Percentiles rank a stretch among this genome's conserved stretches.
Conservation (phyloP, 2,888 invertebrate species). For the Antheraea assamensis region DNA sequence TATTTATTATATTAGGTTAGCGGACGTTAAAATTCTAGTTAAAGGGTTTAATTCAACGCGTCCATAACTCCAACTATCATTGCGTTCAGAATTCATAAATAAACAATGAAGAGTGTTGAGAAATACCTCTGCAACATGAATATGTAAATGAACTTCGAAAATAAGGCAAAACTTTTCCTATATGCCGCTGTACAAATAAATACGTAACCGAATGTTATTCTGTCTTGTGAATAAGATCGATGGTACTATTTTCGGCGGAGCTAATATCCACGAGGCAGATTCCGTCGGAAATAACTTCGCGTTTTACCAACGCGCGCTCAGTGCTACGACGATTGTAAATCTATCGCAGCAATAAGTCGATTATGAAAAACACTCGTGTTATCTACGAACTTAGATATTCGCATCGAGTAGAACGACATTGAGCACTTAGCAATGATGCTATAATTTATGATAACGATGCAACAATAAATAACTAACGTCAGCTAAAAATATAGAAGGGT, state of each 20-base stretch:
- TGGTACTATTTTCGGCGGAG: conserved; percentile 75
- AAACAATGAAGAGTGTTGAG: conserved; percentile 22
- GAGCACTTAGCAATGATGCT: conserved; percentile 44
- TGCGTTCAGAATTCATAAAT: conserved; percentile 26
- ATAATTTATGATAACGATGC: conserved; percentile 44
- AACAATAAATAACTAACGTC: conserved; percentile 32
- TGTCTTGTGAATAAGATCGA: conserved; percentile 71
- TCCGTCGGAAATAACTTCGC: conserved; percentile 75
- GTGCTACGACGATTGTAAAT: conserved; percentile 60
- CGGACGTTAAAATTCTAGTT: neutral
- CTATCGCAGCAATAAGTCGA: conserved; percentile 66
- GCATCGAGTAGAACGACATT: conserved; percentile 43
- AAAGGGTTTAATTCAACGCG: conserved; percentile 22
- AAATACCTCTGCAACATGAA: conserved; percentile 33
- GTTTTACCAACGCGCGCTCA: conserved; percentile 61
- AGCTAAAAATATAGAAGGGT: conserved; percentile 35
- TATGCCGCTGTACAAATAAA: conserved; percentile 64
- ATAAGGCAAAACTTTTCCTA: conserved; percentile 54
- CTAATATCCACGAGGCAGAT: conserved; percentile 75
- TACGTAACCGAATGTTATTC: conserved; percentile 62
- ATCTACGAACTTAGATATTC: conserved; percentile 45
- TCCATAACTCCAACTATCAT: conserved; percentile 15
- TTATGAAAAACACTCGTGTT: conserved; percentile 66
- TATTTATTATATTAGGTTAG: conserved; percentile 9
- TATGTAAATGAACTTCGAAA: conserved; percentile 53